Percentiles rank a stretch among this genome's conserved stretches.
phyloP scores from a whole-genome alignment of 2,113 vertebrate genomes.

The Hiodon alosoides region DNA sequence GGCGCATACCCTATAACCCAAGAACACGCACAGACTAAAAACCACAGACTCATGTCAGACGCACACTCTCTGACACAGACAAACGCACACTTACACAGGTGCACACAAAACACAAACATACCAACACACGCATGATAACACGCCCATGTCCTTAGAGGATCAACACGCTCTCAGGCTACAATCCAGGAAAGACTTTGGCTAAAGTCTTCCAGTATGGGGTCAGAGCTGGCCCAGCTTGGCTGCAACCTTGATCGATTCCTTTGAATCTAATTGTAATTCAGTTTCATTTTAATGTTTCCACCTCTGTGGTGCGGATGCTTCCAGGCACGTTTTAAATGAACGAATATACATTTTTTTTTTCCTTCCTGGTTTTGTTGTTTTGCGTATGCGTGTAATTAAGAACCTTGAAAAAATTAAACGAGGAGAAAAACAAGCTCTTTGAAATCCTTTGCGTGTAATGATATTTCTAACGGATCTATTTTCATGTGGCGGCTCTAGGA shows the following conservation, averaged over 20 bases:
- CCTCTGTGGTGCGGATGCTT: neutral
- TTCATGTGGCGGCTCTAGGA: neutral
- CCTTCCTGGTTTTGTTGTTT: slow-evolving; percentile 1
- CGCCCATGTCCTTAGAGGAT: neutral
- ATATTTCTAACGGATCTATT: slow-evolving; percentile 5
- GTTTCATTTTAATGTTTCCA: too few relatives aligned
- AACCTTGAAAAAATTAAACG: neutral
- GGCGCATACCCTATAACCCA: neutral
- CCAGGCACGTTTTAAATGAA: slow-evolving; percentile 10
- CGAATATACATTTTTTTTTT: slow-evolving; percentile 12
- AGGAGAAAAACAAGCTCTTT: neutral
- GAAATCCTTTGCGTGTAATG: neutral
- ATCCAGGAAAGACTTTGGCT: slow-evolving; percentile 8
- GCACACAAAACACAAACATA: too few relatives aligned
- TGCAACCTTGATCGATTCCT: neutral
- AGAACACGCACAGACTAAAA: neutral
- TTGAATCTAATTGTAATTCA: neutral
- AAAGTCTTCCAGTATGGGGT: neutral
- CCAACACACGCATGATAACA: too few relatives aligned
- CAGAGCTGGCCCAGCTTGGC: too few relatives aligned
- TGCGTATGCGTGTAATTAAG: slow-evolving; percentile 5
- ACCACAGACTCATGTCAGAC: too few relatives aligned
- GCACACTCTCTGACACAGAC: too few relatives aligned
- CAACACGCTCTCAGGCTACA: slow-evolving; percentile 3
- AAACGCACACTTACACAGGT: too few relatives aligned